Evolutionary conservation across 2,113 vertebrate species (phyloP).

Genomic region (Rhinolophus sinicus): DNA sequence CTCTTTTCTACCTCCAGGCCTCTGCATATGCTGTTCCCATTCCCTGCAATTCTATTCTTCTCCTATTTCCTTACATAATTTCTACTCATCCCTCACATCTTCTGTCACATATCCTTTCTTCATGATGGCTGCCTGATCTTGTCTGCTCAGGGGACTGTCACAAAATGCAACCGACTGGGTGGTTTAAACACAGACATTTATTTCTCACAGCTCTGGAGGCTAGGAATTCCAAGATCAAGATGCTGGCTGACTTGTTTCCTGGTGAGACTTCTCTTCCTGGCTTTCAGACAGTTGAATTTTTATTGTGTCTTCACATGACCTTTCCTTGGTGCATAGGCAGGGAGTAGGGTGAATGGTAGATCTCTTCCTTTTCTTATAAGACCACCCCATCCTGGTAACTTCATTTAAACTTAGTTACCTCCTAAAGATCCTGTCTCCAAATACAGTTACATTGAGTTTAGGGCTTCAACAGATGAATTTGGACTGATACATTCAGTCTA

Average conservation of each 20-base stretch:
- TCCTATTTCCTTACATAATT: not conserved
- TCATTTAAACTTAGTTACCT: not conserved
- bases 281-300: not conserved
- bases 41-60: not conserved
- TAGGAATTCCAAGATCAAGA: not conserved
- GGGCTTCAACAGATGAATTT: not conserved
- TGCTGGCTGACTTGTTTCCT: not conserved
- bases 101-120: not conserved
- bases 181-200: not conserved
- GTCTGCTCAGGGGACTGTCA: not conserved
- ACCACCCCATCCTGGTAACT: not conserved
- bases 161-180: not conserved
- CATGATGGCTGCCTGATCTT: not conserved
- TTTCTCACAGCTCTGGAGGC: not conserved
- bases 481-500: not conserved
- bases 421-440: not conserved
- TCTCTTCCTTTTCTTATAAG: not conserved
- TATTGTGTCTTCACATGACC: not conserved
- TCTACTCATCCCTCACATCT: not conserved
- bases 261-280: not conserved
- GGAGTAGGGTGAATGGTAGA: not conserved
- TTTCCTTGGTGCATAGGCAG: not conserved
- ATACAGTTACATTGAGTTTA: not conserved
- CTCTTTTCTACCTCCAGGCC: not conserved
- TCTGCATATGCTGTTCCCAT: not conserved